Base-by-base conservation (phyloP, 2,797 vertebrate species). In the Lacerta viridis region DNA sequence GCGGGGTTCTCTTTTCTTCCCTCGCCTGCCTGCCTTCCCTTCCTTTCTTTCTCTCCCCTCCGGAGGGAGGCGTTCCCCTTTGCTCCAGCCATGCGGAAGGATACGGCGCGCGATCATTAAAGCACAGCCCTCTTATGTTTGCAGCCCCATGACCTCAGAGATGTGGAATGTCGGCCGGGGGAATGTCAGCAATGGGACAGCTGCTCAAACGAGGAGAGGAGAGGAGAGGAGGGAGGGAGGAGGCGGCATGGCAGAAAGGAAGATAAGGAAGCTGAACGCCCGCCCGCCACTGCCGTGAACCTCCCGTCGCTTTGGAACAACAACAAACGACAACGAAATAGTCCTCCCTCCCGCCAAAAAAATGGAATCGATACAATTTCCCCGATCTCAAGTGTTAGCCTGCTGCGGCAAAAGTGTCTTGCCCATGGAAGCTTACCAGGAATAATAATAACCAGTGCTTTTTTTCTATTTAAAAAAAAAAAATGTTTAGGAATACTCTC, bases 101-200 rank as follows among this genome's bases (percentile, higher is more conserved):
- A 97, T 96, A 96, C 93, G 89, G 95, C 84, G 95, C 93, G 95
- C 93, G 94, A 94, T 92, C 94, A 93, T 93, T 91, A 93, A 95
- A 91, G 92, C 80, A 3, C 36, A n/a, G 87, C 93, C 93, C 94
- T 50, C 89, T 55, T 90, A 86, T 94, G 94, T 94, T 93, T 95
- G 95, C 87, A 94, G 97, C 94, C 95, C 88, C 94, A 97, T 99
- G 97, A 98, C 98, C 97, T 99, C 98, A 99, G 97, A 96, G 97
- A 96, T 97, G 96, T 98, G 98, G 98, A 99, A 99, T 99, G 98
- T 97, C 96, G 96, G 96, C 96, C 94, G 95, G 93, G 97, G 97
- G 98, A 97, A 98, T 97, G 97, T 94, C 96, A 97, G 97, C 96
- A 95, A 95, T 94, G 96, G 95, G 96, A 97, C 97, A 97, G 97